Evolutionary conservation across 2,113 vertebrate species (phyloP).

Genomic region (Neodon shergylaensis): DNA sequence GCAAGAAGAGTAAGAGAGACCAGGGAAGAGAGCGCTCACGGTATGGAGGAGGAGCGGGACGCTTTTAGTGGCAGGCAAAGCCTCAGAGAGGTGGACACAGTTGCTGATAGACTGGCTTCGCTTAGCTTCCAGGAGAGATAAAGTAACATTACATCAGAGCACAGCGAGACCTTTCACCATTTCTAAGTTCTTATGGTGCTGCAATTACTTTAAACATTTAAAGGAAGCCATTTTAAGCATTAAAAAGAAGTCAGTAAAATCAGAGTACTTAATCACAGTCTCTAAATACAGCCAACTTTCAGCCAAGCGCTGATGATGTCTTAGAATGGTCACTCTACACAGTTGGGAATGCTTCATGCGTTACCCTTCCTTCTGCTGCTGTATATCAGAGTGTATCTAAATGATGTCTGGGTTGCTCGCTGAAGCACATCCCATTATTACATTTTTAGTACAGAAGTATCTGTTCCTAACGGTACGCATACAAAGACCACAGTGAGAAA

Average conservation of each 20-base stretch:
- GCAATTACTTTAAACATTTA: conserved; percentile 51
- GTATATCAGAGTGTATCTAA: neutral
- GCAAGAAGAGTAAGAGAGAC: conserved; percentile 98
- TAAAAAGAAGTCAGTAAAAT: conserved; percentile 40
- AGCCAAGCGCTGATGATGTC: conserved; percentile 2
- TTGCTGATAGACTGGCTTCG: conserved; percentile 99
- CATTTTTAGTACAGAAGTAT: neutral
- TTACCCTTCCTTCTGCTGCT: neutral
- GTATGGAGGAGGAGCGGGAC: conserved; percentile 98
- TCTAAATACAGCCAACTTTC: conserved; percentile 69
- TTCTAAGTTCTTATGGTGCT: conserved; percentile 38
- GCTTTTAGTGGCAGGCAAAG: conserved; percentile 98
- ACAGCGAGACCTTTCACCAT: conserved; percentile 20
- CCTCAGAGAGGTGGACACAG: conserved; percentile 98
- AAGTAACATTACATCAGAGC: conserved; percentile 85
- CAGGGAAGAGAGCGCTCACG: conserved; percentile 99
- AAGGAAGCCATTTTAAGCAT: conserved; percentile 56
- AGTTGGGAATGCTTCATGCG: neutral
- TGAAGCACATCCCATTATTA: neutral
- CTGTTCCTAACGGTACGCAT: neutral
- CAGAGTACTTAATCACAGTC: neutral
- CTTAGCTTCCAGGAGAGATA: conserved; percentile 94
- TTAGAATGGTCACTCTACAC: neutral
- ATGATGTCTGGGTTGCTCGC: neutral
- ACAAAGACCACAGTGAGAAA: neutral